Conservation (phyloP, 2,113 vertebrate species). For the Turnix velox region DNA sequence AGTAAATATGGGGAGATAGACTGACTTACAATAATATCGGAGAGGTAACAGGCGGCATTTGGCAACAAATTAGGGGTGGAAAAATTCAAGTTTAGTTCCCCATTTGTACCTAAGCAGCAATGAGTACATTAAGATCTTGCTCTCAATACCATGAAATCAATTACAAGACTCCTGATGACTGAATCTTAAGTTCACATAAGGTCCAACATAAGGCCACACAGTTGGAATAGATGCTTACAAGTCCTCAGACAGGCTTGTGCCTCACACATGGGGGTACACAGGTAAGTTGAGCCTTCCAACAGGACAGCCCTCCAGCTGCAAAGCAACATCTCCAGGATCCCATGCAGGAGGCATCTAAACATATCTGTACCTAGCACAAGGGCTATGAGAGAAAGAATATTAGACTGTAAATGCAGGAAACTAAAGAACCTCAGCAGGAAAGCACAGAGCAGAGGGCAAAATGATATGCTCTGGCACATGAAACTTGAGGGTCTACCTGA, state of each 20-base stretch:
- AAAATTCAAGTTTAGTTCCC: neutral
- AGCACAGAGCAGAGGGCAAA: neutral
- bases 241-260: neutral
- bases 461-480: neutral
- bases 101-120: neutral
- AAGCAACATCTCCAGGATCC: neutral
- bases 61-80: neutral
- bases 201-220: neutral
- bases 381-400: neutral
- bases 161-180: neutral
- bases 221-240: neutral
- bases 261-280: neutral
- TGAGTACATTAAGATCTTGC: neutral
- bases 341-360: accelerated
- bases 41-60: neutral
- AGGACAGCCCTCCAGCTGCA: neutral
- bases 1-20: neutral
- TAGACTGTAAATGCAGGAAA: neutral
- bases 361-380: neutral
- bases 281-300: neutral
- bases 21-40: neutral
- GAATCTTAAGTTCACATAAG: neutral
- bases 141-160: neutral
- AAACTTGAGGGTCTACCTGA: neutral
- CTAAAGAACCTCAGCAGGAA: neutral